A percentile compares a stretch with the other conserved stretches of the same genome.
Conservation (phyloP, 2,888 invertebrate species). For the Torymus tubicola region DNA sequence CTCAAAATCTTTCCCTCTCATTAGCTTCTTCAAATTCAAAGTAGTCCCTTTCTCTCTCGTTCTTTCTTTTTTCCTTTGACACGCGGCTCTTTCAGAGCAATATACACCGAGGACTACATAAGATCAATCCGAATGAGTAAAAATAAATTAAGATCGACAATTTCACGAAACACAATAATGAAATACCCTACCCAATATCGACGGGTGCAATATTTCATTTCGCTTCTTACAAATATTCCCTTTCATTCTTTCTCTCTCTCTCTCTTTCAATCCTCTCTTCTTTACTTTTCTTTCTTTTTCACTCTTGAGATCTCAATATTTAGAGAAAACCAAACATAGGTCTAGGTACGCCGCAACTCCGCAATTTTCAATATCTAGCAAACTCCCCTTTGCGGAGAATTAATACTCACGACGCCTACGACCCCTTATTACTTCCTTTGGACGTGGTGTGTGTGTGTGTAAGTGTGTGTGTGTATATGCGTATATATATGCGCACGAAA, state of each 20-base stretch:
- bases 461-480: not conserved
- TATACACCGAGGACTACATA: no score
- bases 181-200: not conserved
- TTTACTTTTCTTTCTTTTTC: not conserved
- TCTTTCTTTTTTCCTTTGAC: not conserved
- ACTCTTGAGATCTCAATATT: constrained; percentile 36
- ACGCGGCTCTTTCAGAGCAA: no score
- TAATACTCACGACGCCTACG: constrained; percentile 40
- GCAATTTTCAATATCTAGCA: constrained; percentile 54
- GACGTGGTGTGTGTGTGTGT: not conserved
- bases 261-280: no score
- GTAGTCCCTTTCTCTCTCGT: not conserved
- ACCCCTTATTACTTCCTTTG: constrained; percentile 46
- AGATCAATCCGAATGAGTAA: not conserved
- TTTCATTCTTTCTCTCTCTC: no score
- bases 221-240: constrained; percentile 32
- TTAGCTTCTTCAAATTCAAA: not conserved
- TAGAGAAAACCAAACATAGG: constrained; percentile 52
- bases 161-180: not conserved
- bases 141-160: constrained; percentile 27
- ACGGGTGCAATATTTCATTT: constrained; percentile 39
- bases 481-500: not conserved
- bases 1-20: not conserved
- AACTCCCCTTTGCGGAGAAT: constrained; percentile 20
- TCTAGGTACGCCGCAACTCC: not conserved